Percentiles rank a stretch among this genome's conserved stretches.
These are phyloP conservation scores for Rhinopithecus roxellana DNA, from an alignment of 2,113 vertebrate species.

Conservation along the genomic window DNA sequence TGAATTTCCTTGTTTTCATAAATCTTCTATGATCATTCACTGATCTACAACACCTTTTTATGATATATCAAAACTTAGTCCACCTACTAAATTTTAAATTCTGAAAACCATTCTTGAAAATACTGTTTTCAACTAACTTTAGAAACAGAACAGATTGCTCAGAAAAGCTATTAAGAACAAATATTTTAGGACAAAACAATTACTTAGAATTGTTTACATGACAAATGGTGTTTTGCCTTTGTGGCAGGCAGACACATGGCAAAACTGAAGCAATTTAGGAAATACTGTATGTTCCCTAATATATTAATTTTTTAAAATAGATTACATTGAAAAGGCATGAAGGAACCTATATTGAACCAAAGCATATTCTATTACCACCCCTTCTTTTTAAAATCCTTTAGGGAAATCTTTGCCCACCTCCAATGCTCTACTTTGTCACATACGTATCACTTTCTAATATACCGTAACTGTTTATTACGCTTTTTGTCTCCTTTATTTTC, in stretches of 20 bases:
- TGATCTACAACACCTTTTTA: slow-evolving; percentile 3
- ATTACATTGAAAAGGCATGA: not conserved
- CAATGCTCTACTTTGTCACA: slow-evolving; percentile 15
- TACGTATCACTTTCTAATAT: not conserved
- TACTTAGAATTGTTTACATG: slow-evolving; percentile 42
- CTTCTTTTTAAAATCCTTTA: slow-evolving; percentile 13
- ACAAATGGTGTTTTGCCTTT: slow-evolving; percentile 46
- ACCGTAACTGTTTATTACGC: not conserved
- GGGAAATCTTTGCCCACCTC: not conserved
- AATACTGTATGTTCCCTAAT: slow-evolving; percentile 7
- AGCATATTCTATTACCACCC: not conserved
- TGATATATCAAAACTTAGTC: slow-evolving; percentile 32
- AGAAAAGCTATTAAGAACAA: slow-evolving; percentile 57
- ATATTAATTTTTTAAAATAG: slow-evolving; percentile 6
- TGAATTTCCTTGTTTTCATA: slow-evolving; percentile 51
- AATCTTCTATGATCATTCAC: not conserved
- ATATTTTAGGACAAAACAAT: slow-evolving; percentile 44
- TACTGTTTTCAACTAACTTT: not conserved
- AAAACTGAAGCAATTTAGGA: slow-evolving; percentile 37
- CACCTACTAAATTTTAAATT: slow-evolving; percentile 38
- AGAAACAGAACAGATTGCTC: slow-evolving; percentile 39
- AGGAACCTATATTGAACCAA: slow-evolving; percentile 8
- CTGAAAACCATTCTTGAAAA: slow-evolving; percentile 21
- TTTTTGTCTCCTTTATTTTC: not conserved
- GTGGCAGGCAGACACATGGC: not conserved